A percentile compares a stretch with the other conserved stretches of the same genome.
Conservation (phyloP, 2,797 vertebrate species). For the Ibycter americanus region DNA sequence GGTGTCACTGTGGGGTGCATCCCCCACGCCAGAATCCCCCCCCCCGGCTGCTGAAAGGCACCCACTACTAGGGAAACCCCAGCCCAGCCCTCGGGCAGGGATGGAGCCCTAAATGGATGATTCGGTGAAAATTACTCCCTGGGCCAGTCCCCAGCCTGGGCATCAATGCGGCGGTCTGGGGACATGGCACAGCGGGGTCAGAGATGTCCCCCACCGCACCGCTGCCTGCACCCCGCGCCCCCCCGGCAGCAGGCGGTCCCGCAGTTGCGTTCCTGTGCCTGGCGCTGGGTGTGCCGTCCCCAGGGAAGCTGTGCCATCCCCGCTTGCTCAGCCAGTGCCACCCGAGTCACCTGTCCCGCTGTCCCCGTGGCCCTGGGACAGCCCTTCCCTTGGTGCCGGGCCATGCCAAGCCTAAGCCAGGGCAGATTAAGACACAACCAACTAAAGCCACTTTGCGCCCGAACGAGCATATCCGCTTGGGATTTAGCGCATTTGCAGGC, state of each 20-base stretch:
- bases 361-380: background rate
- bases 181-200: fast-evolving
- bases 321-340: background rate
- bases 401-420: background rate
- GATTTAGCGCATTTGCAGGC: slow-evolving; percentile 47
- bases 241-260: background rate
- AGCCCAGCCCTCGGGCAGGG: background rate
- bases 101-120: background rate
- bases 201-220: background rate
- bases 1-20: background rate
- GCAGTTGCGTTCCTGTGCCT: background rate
- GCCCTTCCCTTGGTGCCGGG: background rate
- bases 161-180: background rate
- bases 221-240: fast-evolving
- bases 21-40: background rate
- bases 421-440: background rate
- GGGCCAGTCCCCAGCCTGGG: background rate
- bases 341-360: fast-evolving
- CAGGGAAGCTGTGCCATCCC: background rate
- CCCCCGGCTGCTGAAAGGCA: background rate
- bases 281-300: fast-evolving
- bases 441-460: slow-evolving; percentile 54
- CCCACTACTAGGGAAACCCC: background rate
- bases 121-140: background rate
- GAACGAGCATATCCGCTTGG: slow-evolving; percentile 13